Evolutionary conservation across 1,140 invertebrate genomes (phyloP), one percentile per base, ranked within the genome.

Genomic region (Nasonia longicornis): DNA sequence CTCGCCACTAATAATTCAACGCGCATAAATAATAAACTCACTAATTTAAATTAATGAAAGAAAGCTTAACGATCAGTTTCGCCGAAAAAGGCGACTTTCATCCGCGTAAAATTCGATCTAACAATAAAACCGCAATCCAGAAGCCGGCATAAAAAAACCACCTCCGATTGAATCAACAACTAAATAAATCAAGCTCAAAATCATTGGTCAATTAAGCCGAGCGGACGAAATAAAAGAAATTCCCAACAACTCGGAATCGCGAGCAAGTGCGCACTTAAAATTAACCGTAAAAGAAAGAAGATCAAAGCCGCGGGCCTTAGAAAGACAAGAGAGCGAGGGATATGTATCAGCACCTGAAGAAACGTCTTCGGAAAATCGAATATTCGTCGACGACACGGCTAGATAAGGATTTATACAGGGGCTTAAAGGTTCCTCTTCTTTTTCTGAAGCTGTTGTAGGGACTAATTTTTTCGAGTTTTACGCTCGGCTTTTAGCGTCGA

Each of bases 341-440:
- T 78, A 79, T 48, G 52, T 58, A 72, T 12, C 31, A 35, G 29
- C 45, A 71, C 69, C 66, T 70, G 76, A 78, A 70, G 4, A 22
- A 14, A 6, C 16, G 22, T n/a, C 16, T 2, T 11, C 29, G 69
- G 52, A 22, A 79, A 71, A 79, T 42, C 67, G 58, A 70, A 52
- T 78, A 52, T 78, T 71, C 67, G 26, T 48, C 63, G 16, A 38
- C 38, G 38, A 71, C 70, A 64, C 31, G 31, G 10, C n/a, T 72
- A 79, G 77, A 79, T 79, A 79, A 79, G 70, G 70, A 79, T 79
- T 79, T 79, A 79, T 63, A 72, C 72, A 29, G 14, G 42, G 7
- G 69, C 29, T 35, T 20, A 31, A 31, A n/a, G 31, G 29, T 42
- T 42, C 8, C 38, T 42, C 38, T 42, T 71, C 26, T 11, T 52